Percentiles rank a stretch among this genome's conserved stretches.
Evolutionary conservation across 2,797 vertebrate species (phyloP).

Genomic region (Hoplostethus mediterraneus): DNA sequence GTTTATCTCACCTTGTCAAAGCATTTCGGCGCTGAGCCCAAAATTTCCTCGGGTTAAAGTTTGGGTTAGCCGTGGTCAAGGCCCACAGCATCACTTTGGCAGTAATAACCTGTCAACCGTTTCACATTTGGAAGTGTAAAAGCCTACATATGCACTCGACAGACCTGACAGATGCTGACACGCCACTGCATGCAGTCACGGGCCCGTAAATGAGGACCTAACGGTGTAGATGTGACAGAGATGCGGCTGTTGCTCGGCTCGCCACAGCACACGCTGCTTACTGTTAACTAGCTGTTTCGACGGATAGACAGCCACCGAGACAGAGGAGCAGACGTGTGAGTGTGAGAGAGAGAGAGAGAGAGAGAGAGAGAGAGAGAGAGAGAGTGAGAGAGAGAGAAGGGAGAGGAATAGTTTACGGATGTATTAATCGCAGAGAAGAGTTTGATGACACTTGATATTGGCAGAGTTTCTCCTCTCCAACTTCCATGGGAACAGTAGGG

Average conservation of each 20-base stretch:
- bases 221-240: constrained; percentile 76
- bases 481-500: constrained; percentile 2
- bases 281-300: constrained; percentile 71
- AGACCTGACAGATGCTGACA: constrained; percentile 82
- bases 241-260: constrained; percentile 64
- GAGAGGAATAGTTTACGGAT: constrained; percentile 39
- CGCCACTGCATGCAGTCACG: constrained; percentile 72
- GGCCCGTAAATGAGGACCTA: constrained; percentile 78
- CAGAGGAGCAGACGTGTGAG: not conserved
- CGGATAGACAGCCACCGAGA: constrained; percentile 32
- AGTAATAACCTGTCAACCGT: constrained; percentile 83
- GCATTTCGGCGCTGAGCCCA: constrained; percentile 60
- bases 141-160: constrained; percentile 77
- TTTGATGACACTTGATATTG: constrained; percentile 13
- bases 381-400: not conserved
- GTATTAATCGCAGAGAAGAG: constrained; percentile 42
- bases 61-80: constrained; percentile 76
- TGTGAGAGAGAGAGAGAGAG: not conserved
- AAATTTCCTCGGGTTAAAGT: constrained; percentile 69
- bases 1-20: constrained; percentile 65
- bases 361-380: constrained; percentile 1
- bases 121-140: constrained; percentile 77
- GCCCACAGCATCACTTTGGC: constrained; percentile 73
- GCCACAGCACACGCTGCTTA: constrained; percentile 61
- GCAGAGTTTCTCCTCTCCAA: constrained; percentile 16